A percentile compares a stretch with the other conserved stretches of the same genome.
Evolutionary conservation across 1,140 invertebrate genomes (phyloP).

Genomic region (Apis laboriosa): DNA sequence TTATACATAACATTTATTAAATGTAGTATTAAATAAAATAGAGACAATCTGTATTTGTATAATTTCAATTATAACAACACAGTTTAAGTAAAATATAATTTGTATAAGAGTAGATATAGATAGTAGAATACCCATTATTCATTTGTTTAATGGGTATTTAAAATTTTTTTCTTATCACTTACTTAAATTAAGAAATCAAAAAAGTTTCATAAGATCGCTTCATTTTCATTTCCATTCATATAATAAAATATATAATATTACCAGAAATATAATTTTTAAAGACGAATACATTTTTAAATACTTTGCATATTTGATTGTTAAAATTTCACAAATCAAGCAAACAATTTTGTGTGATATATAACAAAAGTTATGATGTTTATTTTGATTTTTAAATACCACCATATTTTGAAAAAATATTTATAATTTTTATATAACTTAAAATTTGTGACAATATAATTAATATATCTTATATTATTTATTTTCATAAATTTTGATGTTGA

Average conservation of each 20-base stretch:
- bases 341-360: conserved; percentile 37
- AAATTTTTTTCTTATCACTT: conserved; percentile 51
- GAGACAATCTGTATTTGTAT: conserved; percentile 67
- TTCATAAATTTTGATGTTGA: conserved; percentile 64
- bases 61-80: conserved; percentile 69
- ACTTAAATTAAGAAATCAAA: conserved; percentile 49
- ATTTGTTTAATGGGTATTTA: conserved; percentile 42
- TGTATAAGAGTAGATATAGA: conserved; percentile 57
- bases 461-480: conserved; percentile 10
- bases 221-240: conserved; percentile 17
- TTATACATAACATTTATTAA: conserved; percentile 61
- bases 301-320: conserved; percentile 25
- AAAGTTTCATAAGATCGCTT: conserved; percentile 41
- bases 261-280: conserved; percentile 42
- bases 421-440: not conserved
- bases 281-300: conserved; percentile 42
- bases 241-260: conserved; percentile 52
- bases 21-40: conserved; percentile 71
- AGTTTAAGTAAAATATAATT: conserved; percentile 67
- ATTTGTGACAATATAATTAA: conserved; percentile 10
- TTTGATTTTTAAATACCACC: conserved; percentile 2
- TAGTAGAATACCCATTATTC: conserved; percentile 21
- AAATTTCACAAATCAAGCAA: conserved; percentile 48
- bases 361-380: not conserved
- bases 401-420: conserved; percentile 11